phyloP scores from a whole-genome alignment of 2,113 vertebrate genomes.

The Vireo altiloquus region DNA sequence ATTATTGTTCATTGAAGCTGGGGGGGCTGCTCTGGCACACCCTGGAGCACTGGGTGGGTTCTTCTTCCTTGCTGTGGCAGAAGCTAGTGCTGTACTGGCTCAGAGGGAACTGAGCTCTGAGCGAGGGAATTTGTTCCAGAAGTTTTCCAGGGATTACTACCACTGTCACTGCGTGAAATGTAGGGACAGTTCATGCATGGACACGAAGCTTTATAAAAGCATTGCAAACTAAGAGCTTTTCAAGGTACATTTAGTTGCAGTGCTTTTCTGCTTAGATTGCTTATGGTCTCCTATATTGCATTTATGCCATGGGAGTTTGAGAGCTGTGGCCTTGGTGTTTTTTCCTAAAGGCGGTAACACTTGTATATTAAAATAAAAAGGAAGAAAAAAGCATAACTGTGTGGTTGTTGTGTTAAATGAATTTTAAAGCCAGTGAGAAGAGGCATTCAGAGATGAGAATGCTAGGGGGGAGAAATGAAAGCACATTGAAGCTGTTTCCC shows the following conservation, averaged over 20 bases:
- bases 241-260: constrained; percentile 16
- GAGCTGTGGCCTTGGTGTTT: constrained; percentile 19
- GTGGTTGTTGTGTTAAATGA: constrained; percentile 51
- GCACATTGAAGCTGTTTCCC: neutral
- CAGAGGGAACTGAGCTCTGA: neutral
- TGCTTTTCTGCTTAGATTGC: constrained; percentile 30
- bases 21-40: neutral
- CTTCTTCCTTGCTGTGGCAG: neutral
- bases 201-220: neutral
- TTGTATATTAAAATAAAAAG: neutral
- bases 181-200: neutral
- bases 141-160: constrained; percentile 22
- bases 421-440: constrained; percentile 50
- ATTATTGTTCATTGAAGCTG: accelerated
- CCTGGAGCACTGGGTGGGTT: neutral
- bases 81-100: neutral
- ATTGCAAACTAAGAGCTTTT: constrained; percentile 15
- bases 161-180: neutral
- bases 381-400: neutral
- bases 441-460: constrained; percentile 48
- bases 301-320: constrained; percentile 1
- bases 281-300: neutral
- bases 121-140: constrained; percentile 12
- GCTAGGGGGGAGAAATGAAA: constrained; percentile 43
- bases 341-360: constrained; percentile 23